Percentiles rank a stretch among this genome's conserved stretches.
Evolutionary conservation across 2,113 vertebrate genomes (phyloP).

Genomic region (Chloebia gouldiae): DNA sequence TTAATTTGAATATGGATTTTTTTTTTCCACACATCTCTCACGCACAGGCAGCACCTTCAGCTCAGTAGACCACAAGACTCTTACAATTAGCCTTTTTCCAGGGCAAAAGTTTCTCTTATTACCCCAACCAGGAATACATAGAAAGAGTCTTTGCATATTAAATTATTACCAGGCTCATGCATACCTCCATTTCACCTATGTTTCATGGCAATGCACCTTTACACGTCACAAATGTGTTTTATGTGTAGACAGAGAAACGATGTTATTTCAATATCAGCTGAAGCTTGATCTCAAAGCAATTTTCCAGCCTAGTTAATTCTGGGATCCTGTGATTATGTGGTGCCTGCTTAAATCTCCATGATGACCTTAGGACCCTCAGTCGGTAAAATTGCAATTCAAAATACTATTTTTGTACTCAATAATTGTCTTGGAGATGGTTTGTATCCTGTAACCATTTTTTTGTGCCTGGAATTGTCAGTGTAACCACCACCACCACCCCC

Average conservation of each 20-base stretch:
- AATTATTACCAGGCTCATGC: background rate
- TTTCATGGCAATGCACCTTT: background rate
- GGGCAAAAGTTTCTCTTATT: background rate
- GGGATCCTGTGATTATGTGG: background rate
- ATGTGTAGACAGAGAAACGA: background rate
- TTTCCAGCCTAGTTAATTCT: background rate
- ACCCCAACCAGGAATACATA: background rate
- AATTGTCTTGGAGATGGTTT: background rate
- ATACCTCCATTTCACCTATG: background rate
- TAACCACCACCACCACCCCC: background rate
- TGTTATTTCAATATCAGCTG: background rate
- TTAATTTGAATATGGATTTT: background rate
- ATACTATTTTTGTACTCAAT: background rate
- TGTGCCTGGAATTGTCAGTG: background rate
- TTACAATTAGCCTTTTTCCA: background rate
- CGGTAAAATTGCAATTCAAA: background rate
- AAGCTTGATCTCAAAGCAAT: background rate
- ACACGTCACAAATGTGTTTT: background rate
- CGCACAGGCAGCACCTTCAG: background rate
- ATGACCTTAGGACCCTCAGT: background rate
- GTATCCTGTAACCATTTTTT: background rate
- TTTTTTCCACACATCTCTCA: background rate
- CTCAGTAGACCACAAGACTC: background rate
- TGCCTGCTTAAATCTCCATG: background rate
- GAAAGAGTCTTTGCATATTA: background rate